phyloP scores from a whole-genome alignment of 1,140 invertebrate genomes.

The Pissodes strobi region DNA sequence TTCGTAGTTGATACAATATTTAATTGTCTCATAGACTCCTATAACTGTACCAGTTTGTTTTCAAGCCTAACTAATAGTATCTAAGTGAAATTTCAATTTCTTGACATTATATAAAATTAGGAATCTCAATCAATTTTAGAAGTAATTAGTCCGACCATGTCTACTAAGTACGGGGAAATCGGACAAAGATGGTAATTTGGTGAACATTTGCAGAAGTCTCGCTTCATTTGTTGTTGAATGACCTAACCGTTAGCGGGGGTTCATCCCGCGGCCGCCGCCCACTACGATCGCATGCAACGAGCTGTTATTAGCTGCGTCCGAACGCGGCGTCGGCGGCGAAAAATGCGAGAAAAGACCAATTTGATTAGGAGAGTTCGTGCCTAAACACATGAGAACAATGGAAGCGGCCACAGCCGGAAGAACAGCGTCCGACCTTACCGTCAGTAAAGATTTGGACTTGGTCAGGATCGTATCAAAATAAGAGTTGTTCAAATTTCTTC shows the following conservation, averaged over 20 bases:
- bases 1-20: too few relatives aligned
- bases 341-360: conserved; percentile 5
- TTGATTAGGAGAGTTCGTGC: conserved; percentile 10
- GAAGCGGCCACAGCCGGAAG: conserved; percentile 2
- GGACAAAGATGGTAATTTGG: conserved; percentile 2
- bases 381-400: conserved; percentile 17
- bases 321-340: conserved; percentile 1
- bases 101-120: too few relatives aligned
- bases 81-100: too few relatives aligned
- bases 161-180: not conserved
- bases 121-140: too few relatives aligned
- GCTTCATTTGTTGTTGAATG: conserved; percentile 14
- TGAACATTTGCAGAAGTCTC: conserved; percentile 8
- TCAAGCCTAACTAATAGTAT: too few relatives aligned
- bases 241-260: conserved; percentile 14
- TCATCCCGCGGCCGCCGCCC: conserved; percentile 1
- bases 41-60: too few relatives aligned
- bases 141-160: not conserved
- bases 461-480: not conserved
- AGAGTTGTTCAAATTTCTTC: too few relatives aligned
- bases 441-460: conserved; percentile 1
- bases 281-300: conserved; percentile 4
- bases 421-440: not conserved
- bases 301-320: conserved; percentile 3
- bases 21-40: too few relatives aligned